A percentile compares a stretch with the other conserved stretches of the same genome.
Evolutionary conservation across 1,140 invertebrate species (phyloP).

Genomic region (Limonius californicus): DNA sequence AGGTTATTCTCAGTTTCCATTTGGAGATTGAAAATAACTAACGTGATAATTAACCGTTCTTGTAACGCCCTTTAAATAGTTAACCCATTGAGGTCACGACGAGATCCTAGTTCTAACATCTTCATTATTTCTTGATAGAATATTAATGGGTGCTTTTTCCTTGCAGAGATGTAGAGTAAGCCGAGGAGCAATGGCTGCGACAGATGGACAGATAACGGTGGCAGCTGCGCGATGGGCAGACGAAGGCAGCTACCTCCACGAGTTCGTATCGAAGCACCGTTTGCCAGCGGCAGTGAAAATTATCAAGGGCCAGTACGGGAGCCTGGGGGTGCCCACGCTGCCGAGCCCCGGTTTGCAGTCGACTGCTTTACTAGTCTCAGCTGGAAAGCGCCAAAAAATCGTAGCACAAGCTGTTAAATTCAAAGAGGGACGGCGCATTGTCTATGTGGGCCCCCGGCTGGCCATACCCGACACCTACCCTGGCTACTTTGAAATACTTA

Average conservation of each 20-base stretch:
- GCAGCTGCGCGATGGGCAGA: constrained; percentile 82
- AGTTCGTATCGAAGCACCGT: constrained; percentile 73
- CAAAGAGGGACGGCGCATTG: constrained; percentile 75
- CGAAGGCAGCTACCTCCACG: constrained; percentile 71
- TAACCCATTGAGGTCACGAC: too few species aligned
- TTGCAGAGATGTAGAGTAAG: constrained; percentile 38
- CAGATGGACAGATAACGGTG: constrained; percentile 78
- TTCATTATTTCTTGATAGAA: too few species aligned
- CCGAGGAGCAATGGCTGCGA: constrained; percentile 66
- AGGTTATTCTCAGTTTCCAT: too few species aligned
- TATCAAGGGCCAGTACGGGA: constrained; percentile 87
- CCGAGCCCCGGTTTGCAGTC: constrained; percentile 79
- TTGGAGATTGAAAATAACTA: too few species aligned
- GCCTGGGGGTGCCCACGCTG: constrained; percentile 79
- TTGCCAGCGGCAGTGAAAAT: constrained; percentile 85
- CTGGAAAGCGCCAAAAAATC: constrained; percentile 79
- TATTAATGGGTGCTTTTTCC: constrained; percentile 15
- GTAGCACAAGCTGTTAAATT: constrained; percentile 87
- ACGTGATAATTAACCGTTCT: too few species aligned
- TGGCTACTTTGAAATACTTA: constrained; percentile 91
- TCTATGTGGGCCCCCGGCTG: constrained; percentile 74
- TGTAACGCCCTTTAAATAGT: too few species aligned
- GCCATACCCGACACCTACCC: constrained; percentile 86
- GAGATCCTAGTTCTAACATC: not conserved
- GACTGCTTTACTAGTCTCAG: constrained; percentile 77